Evolutionary conservation across 1,140 invertebrate species (phyloP).

Genomic region (Ips typographus): DNA sequence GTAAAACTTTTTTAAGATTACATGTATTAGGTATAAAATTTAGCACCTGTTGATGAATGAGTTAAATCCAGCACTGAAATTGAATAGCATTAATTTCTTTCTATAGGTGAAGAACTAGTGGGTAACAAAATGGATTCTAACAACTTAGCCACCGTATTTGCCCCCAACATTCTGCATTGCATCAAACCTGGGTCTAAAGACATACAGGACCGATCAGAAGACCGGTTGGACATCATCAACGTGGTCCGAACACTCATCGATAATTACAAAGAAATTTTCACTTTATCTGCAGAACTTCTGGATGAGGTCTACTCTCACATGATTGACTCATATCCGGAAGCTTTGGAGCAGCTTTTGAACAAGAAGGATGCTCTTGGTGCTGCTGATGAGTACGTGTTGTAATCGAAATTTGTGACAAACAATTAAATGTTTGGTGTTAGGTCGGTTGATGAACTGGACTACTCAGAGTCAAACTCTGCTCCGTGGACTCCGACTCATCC

Average conservation of each 20-base stretch:
- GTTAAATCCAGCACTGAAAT: too few relatives aligned
- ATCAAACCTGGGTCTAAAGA: conserved; percentile 63
- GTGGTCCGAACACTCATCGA: conserved; percentile 82
- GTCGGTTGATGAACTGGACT: conserved; percentile 46
- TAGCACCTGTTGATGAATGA: too few relatives aligned
- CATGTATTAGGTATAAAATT: too few relatives aligned
- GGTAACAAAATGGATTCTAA: conserved; percentile 94
- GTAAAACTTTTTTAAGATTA: too few relatives aligned
- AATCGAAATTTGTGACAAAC: not conserved
- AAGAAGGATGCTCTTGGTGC: conserved; percentile 44
- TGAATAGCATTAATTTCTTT: conserved; percentile 24
- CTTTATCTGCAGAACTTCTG: conserved; percentile 74
- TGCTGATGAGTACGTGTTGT: conserved; percentile 60
- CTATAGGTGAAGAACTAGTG: conserved; percentile 61
- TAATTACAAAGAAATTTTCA: conserved; percentile 73
- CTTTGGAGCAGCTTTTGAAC: conserved; percentile 68
- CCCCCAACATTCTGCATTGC: conserved; percentile 87
- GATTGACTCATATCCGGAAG: conserved; percentile 78
- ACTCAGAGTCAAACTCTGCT: conserved; percentile 46
- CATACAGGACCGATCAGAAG: conserved; percentile 69
- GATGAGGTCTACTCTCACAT: conserved; percentile 84
- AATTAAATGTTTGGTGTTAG: conserved; percentile 15
- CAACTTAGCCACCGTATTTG: conserved; percentile 90
- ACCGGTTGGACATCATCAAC: conserved; percentile 85
- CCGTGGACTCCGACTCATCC: conserved; percentile 45